Evolutionary conservation across 2,797 vertebrate genomes (phyloP).

Genomic region (Oceanodroma leucorhoa): DNA sequence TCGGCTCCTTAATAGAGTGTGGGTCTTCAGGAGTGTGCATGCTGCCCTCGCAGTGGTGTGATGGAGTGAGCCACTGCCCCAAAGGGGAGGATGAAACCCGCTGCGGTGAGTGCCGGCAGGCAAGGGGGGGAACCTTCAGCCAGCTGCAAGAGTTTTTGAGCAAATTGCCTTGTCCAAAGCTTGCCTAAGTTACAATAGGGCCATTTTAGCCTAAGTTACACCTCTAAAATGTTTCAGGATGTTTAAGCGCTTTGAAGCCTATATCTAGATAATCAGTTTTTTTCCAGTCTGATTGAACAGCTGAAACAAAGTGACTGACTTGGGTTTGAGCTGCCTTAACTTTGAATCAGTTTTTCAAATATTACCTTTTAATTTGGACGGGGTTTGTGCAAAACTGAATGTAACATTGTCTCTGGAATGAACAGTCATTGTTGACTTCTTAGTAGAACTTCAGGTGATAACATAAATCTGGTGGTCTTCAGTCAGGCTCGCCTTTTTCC

Average conservation of each 20-base stretch:
- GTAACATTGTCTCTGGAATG: background rate
- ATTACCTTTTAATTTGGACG: background rate
- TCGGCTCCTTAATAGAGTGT: slow-evolving; percentile 72
- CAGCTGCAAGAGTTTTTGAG: background rate
- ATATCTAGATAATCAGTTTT: fast-evolving
- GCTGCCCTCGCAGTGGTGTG: slow-evolving; percentile 80
- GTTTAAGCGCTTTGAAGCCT: background rate
- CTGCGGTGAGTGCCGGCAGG: slow-evolving; percentile 80
- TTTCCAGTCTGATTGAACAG: background rate
- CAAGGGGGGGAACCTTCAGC: background rate
- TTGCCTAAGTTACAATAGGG: background rate
- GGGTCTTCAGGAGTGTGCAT: slow-evolving; percentile 76
- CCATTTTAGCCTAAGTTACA: fast-evolving
- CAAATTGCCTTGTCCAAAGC: background rate
- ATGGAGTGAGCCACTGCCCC: slow-evolving; percentile 79
- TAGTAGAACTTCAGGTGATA: background rate
- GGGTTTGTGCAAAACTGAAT: background rate
- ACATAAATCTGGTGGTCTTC: background rate
- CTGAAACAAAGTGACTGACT: background rate
- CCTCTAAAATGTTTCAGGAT: background rate
- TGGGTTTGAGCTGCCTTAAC: background rate
- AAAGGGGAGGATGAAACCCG: slow-evolving; percentile 82
- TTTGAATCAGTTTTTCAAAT: background rate
- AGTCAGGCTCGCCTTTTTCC: background rate
- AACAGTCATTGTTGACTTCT: background rate